phyloP scores from a whole-genome alignment of 2,797 vertebrate genomes.

The Peromyscus attwateri region DNA sequence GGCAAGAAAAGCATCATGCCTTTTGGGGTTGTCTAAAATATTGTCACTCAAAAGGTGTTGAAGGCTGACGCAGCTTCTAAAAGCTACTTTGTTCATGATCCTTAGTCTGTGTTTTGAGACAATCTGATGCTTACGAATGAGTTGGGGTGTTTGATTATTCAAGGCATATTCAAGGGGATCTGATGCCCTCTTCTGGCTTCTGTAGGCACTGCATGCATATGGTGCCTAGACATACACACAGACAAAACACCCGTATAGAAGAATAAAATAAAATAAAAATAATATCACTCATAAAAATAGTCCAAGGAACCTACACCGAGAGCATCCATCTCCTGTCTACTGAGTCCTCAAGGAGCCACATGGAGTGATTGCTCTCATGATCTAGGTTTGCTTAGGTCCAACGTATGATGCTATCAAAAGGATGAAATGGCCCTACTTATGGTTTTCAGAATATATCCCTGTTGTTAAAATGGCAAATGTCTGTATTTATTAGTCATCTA shows the following conservation, averaged over 20 bases:
- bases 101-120: background rate
- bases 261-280: background rate
- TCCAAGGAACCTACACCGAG: too few species aligned
- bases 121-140: background rate
- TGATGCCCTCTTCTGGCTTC: background rate
- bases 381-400: background rate
- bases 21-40: background rate
- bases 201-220: background rate
- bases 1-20: background rate
- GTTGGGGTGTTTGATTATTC: background rate
- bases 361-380: background rate
- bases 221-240: background rate
- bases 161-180: background rate
- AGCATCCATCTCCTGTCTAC: background rate
- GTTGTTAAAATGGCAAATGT: background rate
- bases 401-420: background rate
- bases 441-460: background rate
- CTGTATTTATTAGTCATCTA: background rate
- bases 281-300: background rate
- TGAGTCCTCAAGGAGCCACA: background rate
- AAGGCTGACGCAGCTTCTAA: background rate
- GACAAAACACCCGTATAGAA: background rate
- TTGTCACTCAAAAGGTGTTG: background rate
- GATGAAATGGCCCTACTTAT: background rate
- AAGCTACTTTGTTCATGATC: background rate